phyloP scores from a whole-genome alignment of 2,113 vertebrate species.

The Pluvialis apricaria region DNA sequence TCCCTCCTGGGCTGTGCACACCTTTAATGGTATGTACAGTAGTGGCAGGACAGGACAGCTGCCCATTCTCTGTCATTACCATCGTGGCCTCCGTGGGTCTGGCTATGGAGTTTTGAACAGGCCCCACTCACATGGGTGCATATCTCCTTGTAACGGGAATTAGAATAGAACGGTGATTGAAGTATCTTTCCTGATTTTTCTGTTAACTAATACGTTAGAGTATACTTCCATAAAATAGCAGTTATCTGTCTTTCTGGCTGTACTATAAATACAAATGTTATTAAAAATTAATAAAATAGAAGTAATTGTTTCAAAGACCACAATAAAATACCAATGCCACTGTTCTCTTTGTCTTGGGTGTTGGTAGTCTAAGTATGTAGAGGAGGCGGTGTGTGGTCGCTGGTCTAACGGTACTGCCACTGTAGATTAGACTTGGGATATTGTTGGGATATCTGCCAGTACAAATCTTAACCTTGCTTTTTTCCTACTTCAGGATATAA shows the following conservation, averaged over 20 bases:
- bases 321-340: background rate
- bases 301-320: background rate
- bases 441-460: background rate
- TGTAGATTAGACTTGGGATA: background rate
- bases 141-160: background rate
- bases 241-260: background rate
- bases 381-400: background rate
- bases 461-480: background rate
- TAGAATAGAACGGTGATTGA: background rate
- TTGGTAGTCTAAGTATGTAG: background rate
- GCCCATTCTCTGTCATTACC: background rate
- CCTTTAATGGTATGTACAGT: background rate
- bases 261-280: background rate
- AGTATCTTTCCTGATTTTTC: background rate
- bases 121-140: background rate
- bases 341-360: background rate
- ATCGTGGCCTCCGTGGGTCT: rapidly evolving
- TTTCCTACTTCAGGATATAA: background rate
- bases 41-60: background rate
- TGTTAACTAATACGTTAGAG: background rate
- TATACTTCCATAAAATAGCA: background rate
- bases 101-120: background rate
- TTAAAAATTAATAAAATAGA: background rate
- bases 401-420: background rate
- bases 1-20: background rate